Evolutionary conservation across 2,888 invertebrate genomes (phyloP).

Genomic region (Spatulosminthurus flaviceps): DNA sequence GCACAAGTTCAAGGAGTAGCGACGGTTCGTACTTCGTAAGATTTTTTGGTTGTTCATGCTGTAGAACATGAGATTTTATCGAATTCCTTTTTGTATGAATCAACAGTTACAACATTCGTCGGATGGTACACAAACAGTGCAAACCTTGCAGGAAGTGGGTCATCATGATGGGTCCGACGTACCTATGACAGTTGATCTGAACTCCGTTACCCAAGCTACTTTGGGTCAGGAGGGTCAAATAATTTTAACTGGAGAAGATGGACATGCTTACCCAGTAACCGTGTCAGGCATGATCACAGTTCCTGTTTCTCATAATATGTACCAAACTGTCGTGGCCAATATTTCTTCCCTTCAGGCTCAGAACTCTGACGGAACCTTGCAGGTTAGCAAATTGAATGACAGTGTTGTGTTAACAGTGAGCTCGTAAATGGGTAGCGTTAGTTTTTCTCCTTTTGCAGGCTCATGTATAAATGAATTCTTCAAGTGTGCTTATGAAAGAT

Average conservation of each 20-base stretch:
- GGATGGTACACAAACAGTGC: constrained; percentile 69
- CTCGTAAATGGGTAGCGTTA: too few relatives aligned
- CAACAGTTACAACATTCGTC: constrained; percentile 64
- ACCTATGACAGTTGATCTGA: constrained; percentile 83
- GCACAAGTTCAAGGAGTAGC: constrained; percentile 89
- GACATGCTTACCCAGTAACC: constrained; percentile 84
- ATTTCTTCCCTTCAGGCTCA: constrained; percentile 78
- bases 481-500: too few relatives aligned
- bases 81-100: too few relatives aligned
- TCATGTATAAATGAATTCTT: too few relatives aligned
- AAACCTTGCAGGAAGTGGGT: constrained; percentile 70
- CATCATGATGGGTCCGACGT: constrained; percentile 73
- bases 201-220: constrained; percentile 88
- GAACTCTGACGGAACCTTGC: constrained; percentile 58
- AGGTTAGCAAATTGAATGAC: constrained; percentile 49
- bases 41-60: background rate
- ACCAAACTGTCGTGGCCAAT: constrained; percentile 94
- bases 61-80: background rate
- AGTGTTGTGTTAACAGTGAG: background rate
- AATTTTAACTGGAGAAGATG: constrained; percentile 93
- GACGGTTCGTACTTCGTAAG: constrained; percentile 68
- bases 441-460: too few relatives aligned
- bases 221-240: constrained; percentile 93
- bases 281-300: constrained; percentile 95
- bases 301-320: constrained; percentile 93